phyloP scores from a whole-genome alignment of 2,888 invertebrate species.

The Heteromurus nitidus region DNA sequence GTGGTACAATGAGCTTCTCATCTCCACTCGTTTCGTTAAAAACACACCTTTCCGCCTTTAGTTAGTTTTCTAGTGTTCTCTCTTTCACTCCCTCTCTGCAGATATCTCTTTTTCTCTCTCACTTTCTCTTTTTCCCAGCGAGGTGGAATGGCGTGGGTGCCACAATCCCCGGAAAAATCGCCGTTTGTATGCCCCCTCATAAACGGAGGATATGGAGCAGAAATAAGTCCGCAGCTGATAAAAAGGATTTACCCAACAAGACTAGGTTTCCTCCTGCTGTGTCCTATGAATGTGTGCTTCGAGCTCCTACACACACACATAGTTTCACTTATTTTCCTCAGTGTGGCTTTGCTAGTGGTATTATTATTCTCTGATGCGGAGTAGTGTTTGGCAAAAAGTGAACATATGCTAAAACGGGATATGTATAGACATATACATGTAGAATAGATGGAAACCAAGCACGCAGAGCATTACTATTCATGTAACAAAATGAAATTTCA shows the following conservation, averaged over 20 bases:
- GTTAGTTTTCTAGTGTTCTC: too few species aligned
- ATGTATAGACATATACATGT: too few species aligned
- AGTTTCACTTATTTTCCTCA: too few species aligned
- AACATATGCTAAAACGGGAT: not conserved
- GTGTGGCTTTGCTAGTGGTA: not conserved
- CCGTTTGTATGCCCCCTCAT: conserved; percentile 51
- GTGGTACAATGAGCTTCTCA: too few species aligned
- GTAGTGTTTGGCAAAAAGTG: not conserved
- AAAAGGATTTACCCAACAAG: conserved; percentile 39
- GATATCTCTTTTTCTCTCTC: too few species aligned
- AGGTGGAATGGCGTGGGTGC: not conserved
- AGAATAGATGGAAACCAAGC: too few species aligned
- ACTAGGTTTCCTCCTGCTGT: too few species aligned
- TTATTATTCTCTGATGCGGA: not conserved
- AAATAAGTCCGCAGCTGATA: conserved; percentile 47
- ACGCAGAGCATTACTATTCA: not conserved
- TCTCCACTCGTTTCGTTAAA: too few species aligned
- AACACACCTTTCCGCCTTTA: too few species aligned
- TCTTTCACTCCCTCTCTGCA: too few species aligned
- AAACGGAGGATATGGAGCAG: conserved; percentile 58
- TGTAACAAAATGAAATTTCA: not conserved
- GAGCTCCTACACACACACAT: not conserved
- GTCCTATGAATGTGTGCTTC: too few species aligned
- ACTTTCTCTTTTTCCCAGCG: conserved; percentile 11
- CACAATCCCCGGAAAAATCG: conserved; percentile 9